Evolutionary conservation across 2,888 invertebrate genomes (phyloP), one percentile per base, ranked within the genome.

Genomic region (Noctua comes): DNA sequence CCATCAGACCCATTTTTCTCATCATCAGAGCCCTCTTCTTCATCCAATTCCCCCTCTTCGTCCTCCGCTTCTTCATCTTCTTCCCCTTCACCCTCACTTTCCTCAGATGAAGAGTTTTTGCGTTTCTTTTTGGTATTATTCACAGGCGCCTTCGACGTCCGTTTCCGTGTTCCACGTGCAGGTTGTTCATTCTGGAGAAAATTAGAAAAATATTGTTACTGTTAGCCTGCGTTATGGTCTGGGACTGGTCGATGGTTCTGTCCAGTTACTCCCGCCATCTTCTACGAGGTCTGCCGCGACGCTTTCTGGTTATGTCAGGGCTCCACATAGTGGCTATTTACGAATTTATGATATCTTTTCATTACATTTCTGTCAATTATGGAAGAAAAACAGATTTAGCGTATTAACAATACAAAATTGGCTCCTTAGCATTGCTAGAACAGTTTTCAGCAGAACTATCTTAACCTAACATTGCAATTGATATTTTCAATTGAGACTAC

Each of bases 1-100:
- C 97, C 97, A 89, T 97, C 97, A 57, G 97, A 97, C 68, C 96
- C 97, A 92, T 97, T 97, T 89, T 97, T 97, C 85, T 97, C 97
- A 87, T 97, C 97, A 82, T 97, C 97, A 2, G 96, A 96, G n/a
- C 96, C 97, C 82, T 96, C 97, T 79, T 96, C 97, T 62, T 97
- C 97, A 79, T 97, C 97, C 24, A 96, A 87, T 69, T 97, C 97
- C 2, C 94, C 96, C 77, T 96, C 97, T 40, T 96, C 96, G 65
- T 96, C 97, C 82, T 97, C 97, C 2, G 92, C 96, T 81, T 96
- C 96, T 73, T 94, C 94, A 40, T 94, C 94, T 62, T 94, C 96
- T 40, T 96, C 96, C 3, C 93, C 96, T 64, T 96, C 96, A 7
- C 92, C 95, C 84, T 96, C 97, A 89, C 96, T 96, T 84, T 97